These are phyloP conservation scores for Apocrypta bakeri DNA, from an alignment of 1,140 invertebrate species.

Conservation along the genomic window DNA sequence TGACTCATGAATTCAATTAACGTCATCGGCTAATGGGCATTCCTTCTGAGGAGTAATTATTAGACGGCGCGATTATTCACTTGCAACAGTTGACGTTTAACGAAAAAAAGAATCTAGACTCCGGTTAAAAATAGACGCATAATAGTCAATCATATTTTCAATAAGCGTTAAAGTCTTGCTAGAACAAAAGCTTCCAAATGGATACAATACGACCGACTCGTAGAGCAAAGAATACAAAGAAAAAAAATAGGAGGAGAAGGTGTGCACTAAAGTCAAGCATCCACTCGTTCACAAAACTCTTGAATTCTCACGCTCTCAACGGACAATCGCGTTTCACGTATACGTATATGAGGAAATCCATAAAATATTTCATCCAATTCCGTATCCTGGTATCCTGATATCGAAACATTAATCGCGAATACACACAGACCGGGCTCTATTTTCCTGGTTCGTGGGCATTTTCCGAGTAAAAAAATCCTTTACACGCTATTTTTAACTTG, in stretches of 20 bases:
- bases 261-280: not conserved
- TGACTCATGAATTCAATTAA: not conserved
- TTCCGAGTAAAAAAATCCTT: too few relatives aligned
- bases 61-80: not conserved
- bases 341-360: too few relatives aligned
- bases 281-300: not conserved
- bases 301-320: not conserved
- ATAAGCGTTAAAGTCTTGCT: not conserved
- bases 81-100: not conserved
- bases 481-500: too few relatives aligned
- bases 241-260: not conserved
- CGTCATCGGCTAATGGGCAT: slow-evolving; percentile 1
- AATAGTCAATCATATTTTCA: not conserved
- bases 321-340: not conserved
- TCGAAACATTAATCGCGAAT: too few relatives aligned
- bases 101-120: not conserved
- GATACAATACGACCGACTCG: not conserved
- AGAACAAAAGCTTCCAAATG: not conserved
- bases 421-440: too few relatives aligned
- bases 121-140: not conserved
- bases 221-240: not conserved
- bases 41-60: not conserved
- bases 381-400: too few relatives aligned
- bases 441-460: too few relatives aligned
- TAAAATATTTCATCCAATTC: too few relatives aligned